These are phyloP conservation scores for Ophion ellenae DNA, from an alignment of 2,888 invertebrate genomes.

Conservation along the genomic window DNA sequence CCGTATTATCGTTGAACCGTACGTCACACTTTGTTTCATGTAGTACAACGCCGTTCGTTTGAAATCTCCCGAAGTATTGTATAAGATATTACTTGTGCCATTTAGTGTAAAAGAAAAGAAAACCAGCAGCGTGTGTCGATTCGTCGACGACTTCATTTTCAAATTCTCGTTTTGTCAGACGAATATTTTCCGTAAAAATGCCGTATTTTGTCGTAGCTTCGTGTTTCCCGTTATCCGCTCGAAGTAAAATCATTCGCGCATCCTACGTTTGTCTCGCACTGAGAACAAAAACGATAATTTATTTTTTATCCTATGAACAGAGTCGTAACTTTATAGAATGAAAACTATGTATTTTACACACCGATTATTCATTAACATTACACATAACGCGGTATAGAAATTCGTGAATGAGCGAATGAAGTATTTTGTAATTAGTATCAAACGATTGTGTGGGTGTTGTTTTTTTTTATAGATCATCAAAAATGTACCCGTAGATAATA, in stretches of 20 bases:
- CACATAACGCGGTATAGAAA: constrained; percentile 65
- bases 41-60: constrained; percentile 66
- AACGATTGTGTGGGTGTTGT: constrained; percentile 27
- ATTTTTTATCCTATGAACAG: constrained; percentile 33
- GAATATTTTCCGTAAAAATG: constrained; percentile 25
- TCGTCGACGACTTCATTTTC: constrained; percentile 47
- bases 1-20: constrained; percentile 60
- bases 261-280: constrained; percentile 5
- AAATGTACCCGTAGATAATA: constrained; percentile 50
- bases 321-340: constrained; percentile 10
- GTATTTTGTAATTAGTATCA: constrained; percentile 74
- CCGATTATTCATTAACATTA: constrained; percentile 69
- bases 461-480: constrained; percentile 54
- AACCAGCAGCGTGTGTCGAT: constrained; percentile 31
- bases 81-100: constrained; percentile 78
- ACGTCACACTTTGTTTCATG: constrained; percentile 47
- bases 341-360: constrained; percentile 55
- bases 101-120: constrained; percentile 73
- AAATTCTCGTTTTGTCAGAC: constrained; percentile 10
- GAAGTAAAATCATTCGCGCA: background rate
- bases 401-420: constrained; percentile 57
- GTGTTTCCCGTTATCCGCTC: background rate
- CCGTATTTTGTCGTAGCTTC: constrained; percentile 7
- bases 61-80: constrained; percentile 72
- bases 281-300: background rate